Evolutionary conservation across 2,113 vertebrate species (phyloP).

Genomic region (Hippocampus abdominalis): DNA sequence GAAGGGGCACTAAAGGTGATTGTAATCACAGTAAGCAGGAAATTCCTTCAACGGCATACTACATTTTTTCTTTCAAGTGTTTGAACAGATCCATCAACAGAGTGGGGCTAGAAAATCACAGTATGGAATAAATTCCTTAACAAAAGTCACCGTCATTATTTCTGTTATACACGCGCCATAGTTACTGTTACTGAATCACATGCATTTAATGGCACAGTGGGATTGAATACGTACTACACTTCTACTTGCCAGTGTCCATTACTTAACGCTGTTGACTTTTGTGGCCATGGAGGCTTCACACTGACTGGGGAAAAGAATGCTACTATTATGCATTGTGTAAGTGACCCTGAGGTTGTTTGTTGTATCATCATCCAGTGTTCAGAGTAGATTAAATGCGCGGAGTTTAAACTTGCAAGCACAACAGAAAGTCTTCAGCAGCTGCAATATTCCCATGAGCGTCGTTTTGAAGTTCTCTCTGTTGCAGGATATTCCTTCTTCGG

Average conservation of each 20-base stretch:
- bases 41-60: no score
- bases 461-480: slow-evolving; percentile 11
- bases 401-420: slow-evolving; percentile 2
- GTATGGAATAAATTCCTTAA: no score
- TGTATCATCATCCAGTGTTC: neutral
- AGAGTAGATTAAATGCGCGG: slow-evolving; percentile 3
- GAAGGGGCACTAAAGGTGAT: no score
- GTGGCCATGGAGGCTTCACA: neutral
- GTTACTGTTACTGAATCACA: neutral
- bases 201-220: neutral
- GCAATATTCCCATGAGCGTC: neutral
- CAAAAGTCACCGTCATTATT: neutral
- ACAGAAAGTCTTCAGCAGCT: neutral
- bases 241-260: neutral
- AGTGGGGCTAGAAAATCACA: no score
- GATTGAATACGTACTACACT: neutral
- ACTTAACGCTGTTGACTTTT: slow-evolving; percentile 4
- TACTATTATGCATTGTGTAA: neutral
- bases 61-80: no score
- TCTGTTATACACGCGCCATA: neutral
- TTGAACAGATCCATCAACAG: no score
- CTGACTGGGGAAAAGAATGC: neutral
- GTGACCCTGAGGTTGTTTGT: neutral
- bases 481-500: slow-evolving; percentile 9
- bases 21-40: no score